Base-by-base conservation (phyloP, 2,888 invertebrate species). In the Caenorhabditis afra region DNA sequence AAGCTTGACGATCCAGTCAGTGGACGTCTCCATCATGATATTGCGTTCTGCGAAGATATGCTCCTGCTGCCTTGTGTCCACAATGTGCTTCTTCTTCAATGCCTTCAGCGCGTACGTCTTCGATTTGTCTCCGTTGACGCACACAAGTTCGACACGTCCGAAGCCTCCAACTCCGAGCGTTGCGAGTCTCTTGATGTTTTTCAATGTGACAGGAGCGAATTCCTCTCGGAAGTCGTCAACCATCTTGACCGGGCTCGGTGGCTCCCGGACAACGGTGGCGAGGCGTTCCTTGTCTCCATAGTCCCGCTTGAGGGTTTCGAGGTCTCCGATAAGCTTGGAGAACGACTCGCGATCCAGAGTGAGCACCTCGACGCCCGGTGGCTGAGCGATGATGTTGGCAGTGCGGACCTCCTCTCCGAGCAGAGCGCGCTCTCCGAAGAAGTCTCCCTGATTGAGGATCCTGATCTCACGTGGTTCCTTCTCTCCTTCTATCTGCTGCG, bases 121-220 rank as follows among this genome's bases (percentile, higher is more conserved):
- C 83, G 93, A 89, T 70, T 91, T 90, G 83, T 92, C 92, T n/a
- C 90, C 88, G 47, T 89, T 85, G 50, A 91, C 84, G 84, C 91
- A 91, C 23, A 90, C 90, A 83, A 90, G 68, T 50, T 90, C 95
- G 0, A 96, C 96, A 1, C 95, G 93, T 0, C 96, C 96, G 90
- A 96, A 96, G 1, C 96, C 96, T 5, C 97, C 97, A 14, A 96
- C 94, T 0, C 97, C 97, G 83, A 97, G 92, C 0, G 96, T 96
- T 22, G 94, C 94, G 18, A 95, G 92, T 76, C 94, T 93, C 87
- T 94, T 94, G 84, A 97, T 92, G 87, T 96, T 95, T 29, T 93
- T 93, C 55, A 97, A 91, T 68, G 94, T 92, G 35, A 97, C 92
- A 79, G 93, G 93, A 29, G 93, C 93, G 90, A 93, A 92, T 81